Conservation (phyloP, 2,113 vertebrate species). For the Gallinago media region DNA sequence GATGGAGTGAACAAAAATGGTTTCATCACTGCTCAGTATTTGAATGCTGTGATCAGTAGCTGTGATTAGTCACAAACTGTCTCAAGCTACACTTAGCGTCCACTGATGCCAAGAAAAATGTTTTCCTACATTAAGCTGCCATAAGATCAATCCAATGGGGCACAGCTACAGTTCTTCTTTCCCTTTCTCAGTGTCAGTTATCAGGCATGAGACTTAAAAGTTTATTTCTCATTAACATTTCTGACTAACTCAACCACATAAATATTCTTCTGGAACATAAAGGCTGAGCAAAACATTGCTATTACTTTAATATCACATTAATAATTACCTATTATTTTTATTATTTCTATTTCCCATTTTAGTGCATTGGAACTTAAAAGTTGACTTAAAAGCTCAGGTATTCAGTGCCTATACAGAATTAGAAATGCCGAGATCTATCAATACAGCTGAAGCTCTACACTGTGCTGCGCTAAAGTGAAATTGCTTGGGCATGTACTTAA, state of each 20-base stretch:
- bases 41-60: background rate
- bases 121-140: background rate
- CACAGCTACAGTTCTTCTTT: too few relatives aligned
- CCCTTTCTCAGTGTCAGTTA: background rate
- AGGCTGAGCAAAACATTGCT: background rate
- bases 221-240: background rate
- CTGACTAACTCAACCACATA: background rate
- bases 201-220: background rate
- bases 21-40: background rate
- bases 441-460: background rate
- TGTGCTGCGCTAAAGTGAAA: background rate
- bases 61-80: background rate
- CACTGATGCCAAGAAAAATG: background rate
- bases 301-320: background rate
- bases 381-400: background rate
- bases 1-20: background rate
- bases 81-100: background rate
- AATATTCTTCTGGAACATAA: background rate
- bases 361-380: background rate
- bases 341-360: background rate
- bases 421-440: background rate
- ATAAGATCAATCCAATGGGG: background rate
- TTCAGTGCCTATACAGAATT: background rate
- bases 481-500: accelerated
- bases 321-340: background rate